Evolutionary conservation across 2,113 vertebrate genomes (phyloP).

Genomic region (Gymnorhina tibicen): DNA sequence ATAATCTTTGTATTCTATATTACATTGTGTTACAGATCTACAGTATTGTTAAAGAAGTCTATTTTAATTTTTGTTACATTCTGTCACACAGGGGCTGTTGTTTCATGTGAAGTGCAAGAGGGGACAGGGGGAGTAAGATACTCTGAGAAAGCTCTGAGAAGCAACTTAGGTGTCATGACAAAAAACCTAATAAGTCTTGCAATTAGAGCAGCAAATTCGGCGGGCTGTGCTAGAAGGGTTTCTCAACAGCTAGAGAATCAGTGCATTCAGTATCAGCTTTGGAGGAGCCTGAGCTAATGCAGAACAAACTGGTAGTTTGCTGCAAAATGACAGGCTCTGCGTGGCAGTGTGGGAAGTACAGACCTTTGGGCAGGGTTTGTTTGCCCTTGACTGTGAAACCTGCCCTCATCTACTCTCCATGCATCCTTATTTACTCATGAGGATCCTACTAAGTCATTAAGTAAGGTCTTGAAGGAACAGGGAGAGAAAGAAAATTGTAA

Average conservation of each 20-base stretch:
- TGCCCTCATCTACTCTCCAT: background rate
- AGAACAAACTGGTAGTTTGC: background rate
- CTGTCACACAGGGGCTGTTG: background rate
- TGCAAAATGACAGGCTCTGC: background rate
- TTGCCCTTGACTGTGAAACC: background rate
- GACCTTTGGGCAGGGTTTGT: background rate
- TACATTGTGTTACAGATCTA: background rate
- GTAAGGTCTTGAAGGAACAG: background rate
- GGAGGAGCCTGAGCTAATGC: background rate
- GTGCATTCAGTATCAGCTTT: background rate
- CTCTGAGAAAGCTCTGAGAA: background rate
- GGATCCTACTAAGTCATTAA: background rate
- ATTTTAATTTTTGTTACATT: background rate
- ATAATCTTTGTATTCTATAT: background rate
- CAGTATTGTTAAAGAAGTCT: background rate
- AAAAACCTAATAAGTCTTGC: background rate
- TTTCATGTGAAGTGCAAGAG: background rate
- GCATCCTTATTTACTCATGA: background rate
- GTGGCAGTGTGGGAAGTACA: background rate
- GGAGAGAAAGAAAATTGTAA: background rate
- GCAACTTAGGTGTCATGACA: background rate
- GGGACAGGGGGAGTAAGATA: fast-evolving
- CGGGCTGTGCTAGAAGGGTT: background rate
- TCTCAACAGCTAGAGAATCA: background rate
- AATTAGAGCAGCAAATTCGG: background rate